Conservation (phyloP, 2,797 vertebrate species). For the Galagoides demidoff region DNA sequence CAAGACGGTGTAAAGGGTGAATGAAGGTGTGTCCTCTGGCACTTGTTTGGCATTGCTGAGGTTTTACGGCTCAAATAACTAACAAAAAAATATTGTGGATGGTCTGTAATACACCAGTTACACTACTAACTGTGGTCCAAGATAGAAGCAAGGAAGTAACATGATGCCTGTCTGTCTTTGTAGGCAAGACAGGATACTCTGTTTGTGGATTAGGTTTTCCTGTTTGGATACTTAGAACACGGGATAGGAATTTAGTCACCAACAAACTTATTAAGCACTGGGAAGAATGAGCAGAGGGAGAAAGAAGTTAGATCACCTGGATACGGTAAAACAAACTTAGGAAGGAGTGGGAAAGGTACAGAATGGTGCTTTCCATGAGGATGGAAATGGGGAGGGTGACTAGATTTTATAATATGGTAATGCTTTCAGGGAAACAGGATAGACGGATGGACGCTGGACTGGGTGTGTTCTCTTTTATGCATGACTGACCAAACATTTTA, state of each 20-base stretch:
- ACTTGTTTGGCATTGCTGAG: neutral
- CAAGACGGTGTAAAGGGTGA: neutral
- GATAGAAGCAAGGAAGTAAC: neutral
- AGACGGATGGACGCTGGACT: neutral
- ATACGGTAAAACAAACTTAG: neutral
- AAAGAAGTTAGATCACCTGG: neutral
- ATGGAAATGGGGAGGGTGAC: neutral
- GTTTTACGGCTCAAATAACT: neutral
- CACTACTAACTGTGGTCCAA: neutral
- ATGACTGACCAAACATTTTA: neutral
- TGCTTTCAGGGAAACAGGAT: neutral
- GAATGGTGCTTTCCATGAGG: neutral
- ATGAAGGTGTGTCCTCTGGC: neutral
- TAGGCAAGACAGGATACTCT: neutral
- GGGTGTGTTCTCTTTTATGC: neutral
- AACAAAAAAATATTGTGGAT: neutral
- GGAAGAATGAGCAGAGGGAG: slow-evolving; percentile 28
- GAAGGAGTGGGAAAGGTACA: neutral
- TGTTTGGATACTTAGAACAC: neutral
- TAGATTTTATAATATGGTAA: neutral
- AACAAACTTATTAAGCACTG: slow-evolving; percentile 27
- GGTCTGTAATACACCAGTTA: neutral
- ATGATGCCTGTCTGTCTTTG: neutral
- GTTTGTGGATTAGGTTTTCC: neutral
- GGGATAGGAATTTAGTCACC: neutral